Evolutionary conservation across 2,797 vertebrate species (phyloP), one percentile per base, ranked within the genome.

Genomic region (Arremon brunneinucha): DNA sequence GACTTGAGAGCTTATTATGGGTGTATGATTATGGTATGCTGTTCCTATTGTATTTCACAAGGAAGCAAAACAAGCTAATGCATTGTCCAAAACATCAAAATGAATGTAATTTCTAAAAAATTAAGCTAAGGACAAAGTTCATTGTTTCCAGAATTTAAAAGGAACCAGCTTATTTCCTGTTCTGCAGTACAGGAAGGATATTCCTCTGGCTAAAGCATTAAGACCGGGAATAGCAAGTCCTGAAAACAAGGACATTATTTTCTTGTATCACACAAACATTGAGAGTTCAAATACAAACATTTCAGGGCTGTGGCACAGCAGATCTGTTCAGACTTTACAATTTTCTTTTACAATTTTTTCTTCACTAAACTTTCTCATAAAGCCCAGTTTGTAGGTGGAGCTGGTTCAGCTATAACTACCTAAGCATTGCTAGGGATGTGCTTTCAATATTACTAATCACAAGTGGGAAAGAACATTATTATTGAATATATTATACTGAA

Each of bases 141-240:
- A 94, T 91, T 96, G 96, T 96, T 97, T 94, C 89, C 84, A 78
- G 52, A 78, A 68, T 80, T 91, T 75, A 47, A 88, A 96, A 92
- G 88, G 93, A 96, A 96, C 71, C 75, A 85, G 82, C 90, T 91
- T 91, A 90, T 91, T 96, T 96, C 94, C 94, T 94, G 84, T 92
- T 85, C 53, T 69, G 52, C 64, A 62, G 57, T 12, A 83, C 91
- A 91, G 91, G 93, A 92, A 96, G 90, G 90, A 92, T 94, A 96
- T 86, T 95, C 74, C 69, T 89, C 90, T 90, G 92, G 76, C 62
- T 87, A 72, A 96, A 69, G 84, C 84, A 93, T 81, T 90, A 83
- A 83, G 37, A 83, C 69, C 1, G 3, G 84, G 84, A 95, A 92
- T 94, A 95, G 84, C 69, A 71, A 96, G 57, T 91, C 76, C 87